Percentiles rank a stretch among this genome's conserved stretches.
phyloP scores from a whole-genome alignment of 2,797 vertebrate species.

The Heterohyrax brucei region DNA sequence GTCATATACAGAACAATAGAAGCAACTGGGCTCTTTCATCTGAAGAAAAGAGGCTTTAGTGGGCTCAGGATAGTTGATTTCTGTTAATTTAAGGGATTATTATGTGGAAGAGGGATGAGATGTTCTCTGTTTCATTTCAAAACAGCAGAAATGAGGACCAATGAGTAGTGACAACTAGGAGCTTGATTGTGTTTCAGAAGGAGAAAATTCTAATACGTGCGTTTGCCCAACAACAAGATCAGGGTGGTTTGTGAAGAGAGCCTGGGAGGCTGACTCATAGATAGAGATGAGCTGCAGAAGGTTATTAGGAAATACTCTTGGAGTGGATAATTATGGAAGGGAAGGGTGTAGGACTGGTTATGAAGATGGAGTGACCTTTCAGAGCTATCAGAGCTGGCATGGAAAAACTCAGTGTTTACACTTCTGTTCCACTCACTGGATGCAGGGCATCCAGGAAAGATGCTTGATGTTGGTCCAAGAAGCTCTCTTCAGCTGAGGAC shows the following conservation, averaged over 20 bases:
- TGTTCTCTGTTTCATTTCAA: neutral
- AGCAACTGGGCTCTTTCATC: neutral
- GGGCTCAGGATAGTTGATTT: neutral
- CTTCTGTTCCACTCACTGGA: neutral
- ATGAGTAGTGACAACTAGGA: neutral
- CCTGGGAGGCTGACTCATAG: neutral
- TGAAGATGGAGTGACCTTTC: neutral
- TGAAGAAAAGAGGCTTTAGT: neutral
- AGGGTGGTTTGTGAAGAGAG: neutral
- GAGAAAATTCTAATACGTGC: constrained; percentile 7
- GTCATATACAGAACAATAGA: neutral
- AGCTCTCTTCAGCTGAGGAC: neutral
- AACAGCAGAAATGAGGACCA: constrained; percentile 1
- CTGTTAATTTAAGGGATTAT: neutral
- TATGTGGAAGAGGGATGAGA: neutral
- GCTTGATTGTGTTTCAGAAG: neutral
- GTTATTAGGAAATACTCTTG: neutral
- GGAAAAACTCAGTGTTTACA: neutral
- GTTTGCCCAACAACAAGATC: neutral
- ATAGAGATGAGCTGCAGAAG: neutral
- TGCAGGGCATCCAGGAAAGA: neutral
- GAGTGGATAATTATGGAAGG: neutral
- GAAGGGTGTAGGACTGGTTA: neutral
- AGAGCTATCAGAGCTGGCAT: neutral
- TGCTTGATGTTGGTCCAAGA: neutral